These are phyloP conservation scores for Bombyx huttoni DNA, from an alignment of 2,888 invertebrate species.

Conservation along the genomic window DNA sequence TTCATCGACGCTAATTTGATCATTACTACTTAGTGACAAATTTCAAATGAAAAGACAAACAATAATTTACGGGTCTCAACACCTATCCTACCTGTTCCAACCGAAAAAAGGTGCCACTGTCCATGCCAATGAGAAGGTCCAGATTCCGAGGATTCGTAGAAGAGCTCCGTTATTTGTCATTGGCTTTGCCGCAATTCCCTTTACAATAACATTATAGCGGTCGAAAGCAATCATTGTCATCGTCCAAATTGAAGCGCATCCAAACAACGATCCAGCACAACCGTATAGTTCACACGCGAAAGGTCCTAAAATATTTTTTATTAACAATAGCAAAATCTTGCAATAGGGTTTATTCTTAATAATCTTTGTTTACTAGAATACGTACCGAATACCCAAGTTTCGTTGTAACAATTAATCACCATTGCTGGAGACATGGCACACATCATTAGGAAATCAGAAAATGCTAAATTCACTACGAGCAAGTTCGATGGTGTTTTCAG, in stretches of 20 bases:
- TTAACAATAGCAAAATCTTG: background rate
- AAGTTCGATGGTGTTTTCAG: slow-evolving; percentile 93
- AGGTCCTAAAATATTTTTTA: slow-evolving; percentile 67
- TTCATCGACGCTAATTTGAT: no score
- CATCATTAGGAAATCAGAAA: slow-evolving; percentile 94
- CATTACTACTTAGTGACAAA: no score
- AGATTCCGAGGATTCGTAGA: slow-evolving; percentile 82
- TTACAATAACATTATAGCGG: slow-evolving; percentile 94
- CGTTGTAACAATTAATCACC: slow-evolving; percentile 87
- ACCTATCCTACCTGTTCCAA: slow-evolving; percentile 80
- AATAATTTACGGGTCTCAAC: no score
- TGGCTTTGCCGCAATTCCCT: slow-evolving; percentile 88
- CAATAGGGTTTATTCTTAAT: background rate
- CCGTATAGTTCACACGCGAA: slow-evolving; percentile 91
- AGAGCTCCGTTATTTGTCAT: slow-evolving; percentile 86
- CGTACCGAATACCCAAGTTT: slow-evolving; percentile 79
- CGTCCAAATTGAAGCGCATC: slow-evolving; percentile 92
- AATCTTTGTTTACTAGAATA: slow-evolving; percentile 7
- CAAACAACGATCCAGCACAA: slow-evolving; percentile 89
- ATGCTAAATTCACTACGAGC: slow-evolving; percentile 90
- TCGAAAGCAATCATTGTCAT: slow-evolving; percentile 94
- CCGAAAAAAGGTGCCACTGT: slow-evolving; percentile 89
- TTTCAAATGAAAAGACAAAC: no score
- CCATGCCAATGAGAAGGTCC: slow-evolving; percentile 84
- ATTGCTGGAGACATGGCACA: slow-evolving; percentile 84